phyloP scores from a whole-genome alignment of 1,140 invertebrate genomes.

The Drosophila albomicans region DNA sequence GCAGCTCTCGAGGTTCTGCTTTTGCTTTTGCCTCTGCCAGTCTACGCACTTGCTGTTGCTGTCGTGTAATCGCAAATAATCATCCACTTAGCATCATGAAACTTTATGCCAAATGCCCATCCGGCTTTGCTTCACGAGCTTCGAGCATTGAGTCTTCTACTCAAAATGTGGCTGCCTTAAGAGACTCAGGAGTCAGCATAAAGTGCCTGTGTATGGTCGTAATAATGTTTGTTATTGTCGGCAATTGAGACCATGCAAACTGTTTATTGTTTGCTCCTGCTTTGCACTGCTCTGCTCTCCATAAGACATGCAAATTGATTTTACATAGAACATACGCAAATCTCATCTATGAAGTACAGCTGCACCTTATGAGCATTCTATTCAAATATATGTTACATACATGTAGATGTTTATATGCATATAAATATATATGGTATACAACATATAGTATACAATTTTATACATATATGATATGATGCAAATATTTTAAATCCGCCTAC shows the following conservation, averaged over 20 bases:
- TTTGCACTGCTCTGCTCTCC: neutral
- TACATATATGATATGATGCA: no score
- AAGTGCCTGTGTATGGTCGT: slow-evolving; percentile 67
- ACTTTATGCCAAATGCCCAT: slow-evolving; percentile 71
- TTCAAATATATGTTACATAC: no score
- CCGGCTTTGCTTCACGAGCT: slow-evolving; percentile 7
- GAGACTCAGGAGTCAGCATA: slow-evolving; percentile 57
- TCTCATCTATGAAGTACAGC: neutral
- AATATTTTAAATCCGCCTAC: no score
- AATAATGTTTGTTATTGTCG: slow-evolving; percentile 79
- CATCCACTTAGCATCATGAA: slow-evolving; percentile 81
- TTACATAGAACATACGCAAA: neutral
- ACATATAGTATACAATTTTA: no score
- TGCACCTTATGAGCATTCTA: neutral
- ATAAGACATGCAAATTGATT: slow-evolving; percentile 44
- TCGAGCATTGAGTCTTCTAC: neutral
- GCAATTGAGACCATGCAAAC: slow-evolving; percentile 54
- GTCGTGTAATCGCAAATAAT: slow-evolving; percentile 81
- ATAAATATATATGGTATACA: no score
- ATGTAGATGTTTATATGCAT: no score
- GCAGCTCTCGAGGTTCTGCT: slow-evolving; percentile 26
- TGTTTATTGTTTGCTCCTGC: slow-evolving; percentile 30
- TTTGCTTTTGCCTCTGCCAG: neutral
- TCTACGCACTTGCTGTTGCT: slow-evolving; percentile 37
- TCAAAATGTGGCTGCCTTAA: slow-evolving; percentile 33